Evolutionary conservation across 2,888 invertebrate species (phyloP).

Genomic region (Drosophila sordidula): DNA sequence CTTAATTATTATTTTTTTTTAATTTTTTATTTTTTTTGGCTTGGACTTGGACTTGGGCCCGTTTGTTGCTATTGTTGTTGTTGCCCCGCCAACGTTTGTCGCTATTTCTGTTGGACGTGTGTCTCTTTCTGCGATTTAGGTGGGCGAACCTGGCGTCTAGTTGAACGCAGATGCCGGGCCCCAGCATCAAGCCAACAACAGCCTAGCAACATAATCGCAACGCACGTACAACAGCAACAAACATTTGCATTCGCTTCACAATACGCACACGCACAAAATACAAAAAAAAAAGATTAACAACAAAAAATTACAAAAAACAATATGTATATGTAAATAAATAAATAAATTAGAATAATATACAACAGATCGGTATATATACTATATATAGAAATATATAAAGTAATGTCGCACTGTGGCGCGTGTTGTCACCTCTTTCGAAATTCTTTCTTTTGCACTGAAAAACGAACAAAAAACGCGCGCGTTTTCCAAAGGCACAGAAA

Average conservation of each 20-base stretch:
- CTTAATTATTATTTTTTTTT: constrained; percentile 6
- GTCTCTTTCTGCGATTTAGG: constrained; percentile 51
- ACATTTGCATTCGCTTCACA: constrained; percentile 42
- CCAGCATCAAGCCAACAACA: constrained; percentile 29
- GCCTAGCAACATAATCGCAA: constrained; percentile 32
- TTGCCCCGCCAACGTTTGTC: constrained; percentile 49
- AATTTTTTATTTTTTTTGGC: constrained; percentile 24
- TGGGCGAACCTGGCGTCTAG: constrained; percentile 75
- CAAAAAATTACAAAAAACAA: constrained; percentile 2
- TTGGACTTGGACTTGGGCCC: constrained; percentile 71
- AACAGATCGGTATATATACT: constrained; percentile 9
- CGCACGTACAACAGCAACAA: constrained; percentile 29
- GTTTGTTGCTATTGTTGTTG: constrained; percentile 19
- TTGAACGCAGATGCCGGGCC: constrained; percentile 44
- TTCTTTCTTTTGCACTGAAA: constrained; percentile 26
- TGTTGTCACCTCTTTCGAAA: constrained; percentile 57
- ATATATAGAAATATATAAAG: constrained; percentile 20
- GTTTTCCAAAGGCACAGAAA: constrained; percentile 46
- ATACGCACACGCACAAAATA: constrained; percentile 61
- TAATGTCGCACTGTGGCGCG: constrained; percentile 16
- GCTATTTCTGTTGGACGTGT: constrained; percentile 44
- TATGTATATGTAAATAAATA: constrained; percentile 14
- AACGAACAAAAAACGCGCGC: constrained; percentile 54
- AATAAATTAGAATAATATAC: constrained; percentile 27
- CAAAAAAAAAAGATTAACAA: constrained; percentile 14